Conservation (phyloP, 2,888 invertebrate genomes). For the Apodemia hepburni region DNA sequence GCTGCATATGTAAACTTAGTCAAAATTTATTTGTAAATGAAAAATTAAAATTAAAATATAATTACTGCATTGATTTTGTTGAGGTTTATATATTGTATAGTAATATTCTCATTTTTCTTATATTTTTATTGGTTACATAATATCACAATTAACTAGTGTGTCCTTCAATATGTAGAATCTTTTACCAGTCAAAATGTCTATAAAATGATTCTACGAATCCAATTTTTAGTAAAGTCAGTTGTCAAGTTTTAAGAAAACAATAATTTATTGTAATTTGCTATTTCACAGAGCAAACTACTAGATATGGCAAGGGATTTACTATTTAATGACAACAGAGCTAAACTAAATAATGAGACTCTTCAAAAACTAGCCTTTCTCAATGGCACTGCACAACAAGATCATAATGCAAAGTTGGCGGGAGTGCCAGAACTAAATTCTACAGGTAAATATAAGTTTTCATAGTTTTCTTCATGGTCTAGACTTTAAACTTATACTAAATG, state of each 20-base stretch:
- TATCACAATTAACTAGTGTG: no score
- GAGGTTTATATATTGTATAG: no score
- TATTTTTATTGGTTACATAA: no score
- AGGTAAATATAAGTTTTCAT: slow-evolving; percentile 59
- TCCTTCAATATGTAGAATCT: no score
- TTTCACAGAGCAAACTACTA: slow-evolving; percentile 85
- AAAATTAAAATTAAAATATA: no score
- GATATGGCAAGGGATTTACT: slow-evolving; percentile 86
- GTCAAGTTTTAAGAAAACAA: neutral
- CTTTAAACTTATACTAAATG: no score
- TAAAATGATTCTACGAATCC: no score
- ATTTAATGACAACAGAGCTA: slow-evolving; percentile 84
- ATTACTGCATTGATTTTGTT: no score
- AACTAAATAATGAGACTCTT: slow-evolving; percentile 88
- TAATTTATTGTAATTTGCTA: neutral
- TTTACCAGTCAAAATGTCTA: no score
- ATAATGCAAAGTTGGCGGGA: slow-evolving; percentile 77
- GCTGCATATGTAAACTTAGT: no score
- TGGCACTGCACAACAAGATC: slow-evolving; percentile 81
- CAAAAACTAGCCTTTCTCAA: slow-evolving; percentile 90
- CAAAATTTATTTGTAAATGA: no score
- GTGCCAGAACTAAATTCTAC: slow-evolving; percentile 90
- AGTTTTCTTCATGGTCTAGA: neutral
- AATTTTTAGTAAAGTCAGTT: neutral
- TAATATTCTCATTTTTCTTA: no score